Conservation (phyloP, 2,888 invertebrate genomes). For the Parelbella ahira region DNA sequence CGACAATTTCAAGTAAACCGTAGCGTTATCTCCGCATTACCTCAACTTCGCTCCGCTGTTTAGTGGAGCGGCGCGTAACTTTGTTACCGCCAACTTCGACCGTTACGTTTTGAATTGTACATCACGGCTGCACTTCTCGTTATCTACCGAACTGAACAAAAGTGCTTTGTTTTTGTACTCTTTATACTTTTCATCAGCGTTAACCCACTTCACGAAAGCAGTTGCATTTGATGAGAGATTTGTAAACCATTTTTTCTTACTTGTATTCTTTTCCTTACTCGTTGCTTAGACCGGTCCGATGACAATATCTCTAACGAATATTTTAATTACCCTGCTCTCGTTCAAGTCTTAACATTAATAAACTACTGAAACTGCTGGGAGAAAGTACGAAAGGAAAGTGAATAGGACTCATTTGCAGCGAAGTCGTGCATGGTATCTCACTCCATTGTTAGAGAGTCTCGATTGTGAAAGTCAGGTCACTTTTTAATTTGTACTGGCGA, state of each 20-base stretch:
- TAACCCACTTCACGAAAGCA: conserved; percentile 14
- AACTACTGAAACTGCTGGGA: too few relatives aligned
- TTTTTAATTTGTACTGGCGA: too few relatives aligned
- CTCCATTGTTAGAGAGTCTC: too few relatives aligned
- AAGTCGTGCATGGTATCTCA: too few relatives aligned
- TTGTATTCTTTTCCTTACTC: too few relatives aligned
- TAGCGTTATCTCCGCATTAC: conserved; percentile 49
- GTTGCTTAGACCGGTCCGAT: conserved; percentile 4
- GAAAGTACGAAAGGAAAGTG: too few relatives aligned
- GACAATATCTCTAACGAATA: conserved; percentile 23
- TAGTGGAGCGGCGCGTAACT: conserved; percentile 34
- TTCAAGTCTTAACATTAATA: too few relatives aligned
- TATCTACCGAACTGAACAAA: conserved; percentile 6
- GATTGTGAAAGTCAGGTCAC: too few relatives aligned
- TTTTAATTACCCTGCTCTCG: too few relatives aligned
- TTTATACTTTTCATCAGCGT: conserved; percentile 9
- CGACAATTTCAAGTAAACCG: conserved; percentile 58
- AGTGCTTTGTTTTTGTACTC: conserved; percentile 10
- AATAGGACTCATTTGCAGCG: too few relatives aligned
- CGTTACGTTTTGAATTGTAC: conserved; percentile 31
- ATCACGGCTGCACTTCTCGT: conserved; percentile 9
- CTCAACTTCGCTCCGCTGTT: conserved; percentile 39
- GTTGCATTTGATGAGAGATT: conserved; percentile 1
- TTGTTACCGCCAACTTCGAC: conserved; percentile 36
- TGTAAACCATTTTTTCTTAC: background rate